A percentile compares a stretch with the other conserved stretches of the same genome.
These are phyloP conservation scores for Sakesphorus luctuosus DNA, from an alignment of 2,113 vertebrate species.

Conservation along the genomic window DNA sequence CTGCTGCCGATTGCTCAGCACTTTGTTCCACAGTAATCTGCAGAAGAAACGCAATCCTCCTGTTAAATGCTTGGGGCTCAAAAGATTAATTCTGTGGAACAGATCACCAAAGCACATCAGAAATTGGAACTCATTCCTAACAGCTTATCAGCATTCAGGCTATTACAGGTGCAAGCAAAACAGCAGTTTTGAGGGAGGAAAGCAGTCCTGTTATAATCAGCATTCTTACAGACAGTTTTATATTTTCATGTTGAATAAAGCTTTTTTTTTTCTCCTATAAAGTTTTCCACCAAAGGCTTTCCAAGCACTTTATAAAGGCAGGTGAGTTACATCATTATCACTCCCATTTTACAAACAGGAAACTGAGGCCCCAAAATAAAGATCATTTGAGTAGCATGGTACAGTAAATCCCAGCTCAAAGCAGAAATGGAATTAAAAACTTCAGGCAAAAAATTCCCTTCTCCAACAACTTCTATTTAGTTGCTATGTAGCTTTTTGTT, in stretches of 20 bases:
- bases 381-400: neutral
- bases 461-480: neutral
- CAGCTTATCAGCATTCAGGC: neutral
- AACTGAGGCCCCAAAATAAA: neutral
- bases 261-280: neutral
- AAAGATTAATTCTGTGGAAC: neutral
- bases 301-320: neutral
- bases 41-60: neutral
- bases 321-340: neutral
- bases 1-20: slow-evolving; percentile 12
- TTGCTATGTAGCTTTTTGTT: neutral
- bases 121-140: neutral
- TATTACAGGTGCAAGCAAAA: neutral
- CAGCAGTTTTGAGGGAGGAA: neutral
- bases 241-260: slow-evolving; percentile 25
- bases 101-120: neutral
- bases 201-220: neutral
- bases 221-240: neutral
- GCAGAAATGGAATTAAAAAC: neutral
- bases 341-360: neutral
- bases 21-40: neutral
- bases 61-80: neutral
- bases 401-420: neutral
- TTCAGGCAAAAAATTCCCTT: neutral
- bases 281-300: neutral